Conservation (phyloP, 2,888 invertebrate genomes). For the Endomychus coccineus region DNA sequence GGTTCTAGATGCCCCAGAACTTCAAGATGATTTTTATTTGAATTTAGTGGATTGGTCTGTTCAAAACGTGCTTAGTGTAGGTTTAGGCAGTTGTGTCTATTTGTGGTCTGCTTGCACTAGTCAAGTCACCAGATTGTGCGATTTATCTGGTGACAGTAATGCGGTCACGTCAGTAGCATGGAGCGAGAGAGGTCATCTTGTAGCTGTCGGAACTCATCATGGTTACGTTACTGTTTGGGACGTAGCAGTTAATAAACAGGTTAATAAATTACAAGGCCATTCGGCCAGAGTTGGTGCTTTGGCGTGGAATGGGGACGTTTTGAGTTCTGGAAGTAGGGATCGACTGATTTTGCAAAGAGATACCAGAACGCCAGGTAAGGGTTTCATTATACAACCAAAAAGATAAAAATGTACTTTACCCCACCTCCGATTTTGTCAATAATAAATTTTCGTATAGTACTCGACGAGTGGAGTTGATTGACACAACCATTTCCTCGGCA, state of each 20-base stretch:
- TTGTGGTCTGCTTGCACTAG: slow-evolving; percentile 99
- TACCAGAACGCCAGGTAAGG: slow-evolving; percentile 71
- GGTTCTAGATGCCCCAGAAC: slow-evolving; percentile 90
- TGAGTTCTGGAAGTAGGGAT: slow-evolving; percentile 93
- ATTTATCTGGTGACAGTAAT: slow-evolving; percentile 87
- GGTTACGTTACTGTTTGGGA: slow-evolving; percentile 99
- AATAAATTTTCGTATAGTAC: too few relatives aligned
- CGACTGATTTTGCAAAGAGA: slow-evolving; percentile 90
- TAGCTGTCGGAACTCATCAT: slow-evolving; percentile 96
- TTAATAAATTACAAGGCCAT: slow-evolving; percentile 86
- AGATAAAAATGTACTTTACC: too few relatives aligned
- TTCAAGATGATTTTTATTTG: slow-evolving; percentile 98
- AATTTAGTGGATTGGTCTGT: slow-evolving; percentile 99
- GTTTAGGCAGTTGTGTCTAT: slow-evolving; percentile 95
- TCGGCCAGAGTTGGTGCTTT: slow-evolving; percentile 87
- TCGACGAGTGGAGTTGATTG: too few relatives aligned
- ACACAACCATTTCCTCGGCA: too few relatives aligned
- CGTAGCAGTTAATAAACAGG: slow-evolving; percentile 86
- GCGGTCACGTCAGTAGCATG: slow-evolving; percentile 97
- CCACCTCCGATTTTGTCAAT: too few relatives aligned
- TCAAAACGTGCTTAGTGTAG: slow-evolving; percentile 96
- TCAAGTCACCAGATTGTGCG: slow-evolving; percentile 90
- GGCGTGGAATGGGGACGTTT: slow-evolving; percentile 95
- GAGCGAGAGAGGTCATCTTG: slow-evolving; percentile 93
- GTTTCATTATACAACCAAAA: neutral